These are phyloP conservation scores for Arrhopalites spinosus DNA, from an alignment of 2,888 invertebrate genomes.

Conservation along the genomic window DNA sequence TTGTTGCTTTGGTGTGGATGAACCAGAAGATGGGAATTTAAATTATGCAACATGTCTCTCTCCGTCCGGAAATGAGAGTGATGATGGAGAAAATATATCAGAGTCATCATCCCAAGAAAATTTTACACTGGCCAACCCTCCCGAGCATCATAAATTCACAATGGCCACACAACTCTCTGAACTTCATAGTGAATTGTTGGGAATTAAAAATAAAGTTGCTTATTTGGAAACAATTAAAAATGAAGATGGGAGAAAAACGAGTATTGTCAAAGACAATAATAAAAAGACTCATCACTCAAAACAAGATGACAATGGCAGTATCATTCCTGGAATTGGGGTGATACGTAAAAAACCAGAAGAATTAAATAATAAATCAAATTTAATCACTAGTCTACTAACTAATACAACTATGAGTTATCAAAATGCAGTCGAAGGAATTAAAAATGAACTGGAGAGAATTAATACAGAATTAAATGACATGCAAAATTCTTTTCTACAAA, in stretches of 20 bases:
- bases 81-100: slow-evolving; percentile 11
- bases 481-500: slow-evolving; percentile 22
- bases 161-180: slow-evolving; percentile 1
- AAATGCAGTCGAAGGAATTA: not conserved
- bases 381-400: not conserved
- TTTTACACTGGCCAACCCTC: not conserved
- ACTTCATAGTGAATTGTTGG: not conserved
- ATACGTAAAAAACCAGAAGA: not conserved
- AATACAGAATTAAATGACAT: slow-evolving; percentile 16
- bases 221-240: slow-evolving; percentile 14
- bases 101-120: slow-evolving; percentile 6
- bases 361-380: no score
- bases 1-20: not conserved
- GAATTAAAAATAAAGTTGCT: slow-evolving; percentile 16
- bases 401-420: slow-evolving; percentile 7
- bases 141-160: not conserved
- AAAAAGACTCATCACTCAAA: not conserved
- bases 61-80: not conserved
- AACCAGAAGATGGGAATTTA: not conserved
- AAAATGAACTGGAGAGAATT: slow-evolving; percentile 3
- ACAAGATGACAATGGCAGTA: no score
- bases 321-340: no score
- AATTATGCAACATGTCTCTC: slow-evolving; percentile 1
- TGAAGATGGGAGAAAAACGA: not conserved
- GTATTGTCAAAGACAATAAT: not conserved